Base-by-base conservation (phyloP, 2,888 invertebrate species). In the Pollenia griseotomentosa region DNA sequence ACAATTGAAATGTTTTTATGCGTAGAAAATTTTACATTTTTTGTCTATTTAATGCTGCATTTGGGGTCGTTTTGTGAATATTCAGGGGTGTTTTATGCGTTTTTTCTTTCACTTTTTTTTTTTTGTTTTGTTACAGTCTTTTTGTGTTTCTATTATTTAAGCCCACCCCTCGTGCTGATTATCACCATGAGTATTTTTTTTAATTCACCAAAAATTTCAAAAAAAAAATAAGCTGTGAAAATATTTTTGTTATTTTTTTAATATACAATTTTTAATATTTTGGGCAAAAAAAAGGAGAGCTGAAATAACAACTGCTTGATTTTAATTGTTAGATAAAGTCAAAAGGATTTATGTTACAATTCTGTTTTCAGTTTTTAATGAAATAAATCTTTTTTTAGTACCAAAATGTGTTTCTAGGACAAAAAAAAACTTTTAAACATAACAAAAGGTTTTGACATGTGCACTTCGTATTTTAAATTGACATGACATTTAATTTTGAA, bases 241-340 rank as follows among this genome's bases (percentile, higher is more conserved):
- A 89, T 86, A 73, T 82, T 81, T 75, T 74, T 73, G 59, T 87
- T 81, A 75, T 84, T 84, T 44, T 83, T 88, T 89, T 90, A 80
- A 83, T 48, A 51, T 23, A 16, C 78, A 71, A 81, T 63, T 78
- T 66, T 14, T 48, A 48, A 44, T 59, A 77, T 89, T 90, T 88
- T 88, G 73, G 19, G 9, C 9, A 51, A 73, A 80, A 83, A 89
- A 90, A 90, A 78, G 68, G 57, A 90, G 86, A 89, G 89, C 48
- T 85, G 65, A 81, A 83, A 77, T 88, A 88, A 86, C 90, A 91
- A 91, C 90, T 89, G 89, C 91, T 90, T 91, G 92, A 92, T 92
- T 92, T 91, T 90, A 90, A 92, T 84, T 91, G 91, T 90, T 90
- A 91, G 92, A 92, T 92, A 92, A 92, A 92, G 92, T 92, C 92